Percentiles rank a stretch among this genome's conserved stretches.
phyloP scores from a whole-genome alignment of 2,113 vertebrate species.

The Halichoeres trimaculatus region DNA sequence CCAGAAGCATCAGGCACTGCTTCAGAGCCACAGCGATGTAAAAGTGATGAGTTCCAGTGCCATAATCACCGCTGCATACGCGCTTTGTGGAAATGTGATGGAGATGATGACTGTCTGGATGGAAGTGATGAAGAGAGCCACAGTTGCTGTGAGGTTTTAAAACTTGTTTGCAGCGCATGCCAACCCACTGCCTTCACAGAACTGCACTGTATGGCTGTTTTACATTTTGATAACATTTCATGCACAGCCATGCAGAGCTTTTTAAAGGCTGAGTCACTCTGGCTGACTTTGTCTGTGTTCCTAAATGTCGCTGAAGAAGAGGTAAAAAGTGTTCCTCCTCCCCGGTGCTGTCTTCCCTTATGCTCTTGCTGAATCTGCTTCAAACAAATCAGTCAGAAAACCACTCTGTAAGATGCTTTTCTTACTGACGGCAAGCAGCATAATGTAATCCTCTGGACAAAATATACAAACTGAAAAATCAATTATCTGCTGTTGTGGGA shows the following conservation, averaged over 20 bases:
- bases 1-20: conserved; percentile 82
- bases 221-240: neutral
- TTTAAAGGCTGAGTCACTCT: conserved; percentile 36
- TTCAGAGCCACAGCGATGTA: conserved; percentile 84
- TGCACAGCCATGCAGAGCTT: conserved; percentile 10
- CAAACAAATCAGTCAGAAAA: conserved; percentile 65
- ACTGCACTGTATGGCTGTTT: neutral
- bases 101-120: conserved; percentile 96
- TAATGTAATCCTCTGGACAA: conserved; percentile 54
- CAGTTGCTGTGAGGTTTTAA: conserved; percentile 87
- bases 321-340: conserved; percentile 40
- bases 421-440: conserved; percentile 38
- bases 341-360: conserved; percentile 17
- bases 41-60: conserved; percentile 92
- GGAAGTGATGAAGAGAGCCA: conserved; percentile 91
- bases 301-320: conserved; percentile 54
- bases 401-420: conserved; percentile 47
- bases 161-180: conserved; percentile 6
- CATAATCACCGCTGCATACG: conserved; percentile 92
- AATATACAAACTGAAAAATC: conserved; percentile 61
- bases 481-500: conserved; percentile 51
- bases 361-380: conserved; percentile 18
- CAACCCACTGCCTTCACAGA: conserved; percentile 3
- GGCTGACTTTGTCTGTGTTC: conserved; percentile 48
- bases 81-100: conserved; percentile 93